These are phyloP conservation scores for Rhyacophila evoluta DNA, from an alignment of 2,888 invertebrate species.

Conservation along the genomic window DNA sequence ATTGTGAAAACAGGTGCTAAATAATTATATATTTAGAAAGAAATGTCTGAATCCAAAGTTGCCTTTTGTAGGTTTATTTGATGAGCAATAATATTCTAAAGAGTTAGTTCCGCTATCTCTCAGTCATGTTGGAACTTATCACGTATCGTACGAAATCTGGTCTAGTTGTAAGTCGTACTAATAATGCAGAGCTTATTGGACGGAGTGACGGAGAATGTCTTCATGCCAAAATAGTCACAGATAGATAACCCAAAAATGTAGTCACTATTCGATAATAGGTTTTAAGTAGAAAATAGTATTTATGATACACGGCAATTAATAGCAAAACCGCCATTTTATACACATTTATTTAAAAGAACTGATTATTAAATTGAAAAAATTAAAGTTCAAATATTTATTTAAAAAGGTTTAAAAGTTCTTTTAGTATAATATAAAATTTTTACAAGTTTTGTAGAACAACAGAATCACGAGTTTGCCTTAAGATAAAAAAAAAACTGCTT, in stretches of 20 bases:
- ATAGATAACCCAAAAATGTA: background rate
- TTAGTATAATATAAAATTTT: no score
- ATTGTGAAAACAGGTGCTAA: constrained; percentile 63
- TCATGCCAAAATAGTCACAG: background rate
- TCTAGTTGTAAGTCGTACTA: constrained; percentile 7
- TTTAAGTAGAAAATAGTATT: no score
- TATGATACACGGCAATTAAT: no score
- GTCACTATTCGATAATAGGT: background rate
- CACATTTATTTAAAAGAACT: no score
- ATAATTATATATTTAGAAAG: constrained; percentile 61
- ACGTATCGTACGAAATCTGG: background rate
- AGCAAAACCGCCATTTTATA: no score
- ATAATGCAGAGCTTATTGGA: background rate
- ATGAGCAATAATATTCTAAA: constrained; percentile 58
- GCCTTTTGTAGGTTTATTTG: constrained; percentile 67
- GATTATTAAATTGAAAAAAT: no score
- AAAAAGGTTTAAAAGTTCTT: no score
- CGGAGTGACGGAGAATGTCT: background rate
- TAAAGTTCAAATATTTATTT: no score
- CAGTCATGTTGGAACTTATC: background rate
- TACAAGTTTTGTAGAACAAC: no score
- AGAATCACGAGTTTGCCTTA: no score
- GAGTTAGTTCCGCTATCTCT: constrained; percentile 25
- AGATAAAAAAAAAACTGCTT: no score
- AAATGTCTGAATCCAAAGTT: constrained; percentile 68